phyloP scores from a whole-genome alignment of 2,888 invertebrate species.

The Polyploca ridens region DNA sequence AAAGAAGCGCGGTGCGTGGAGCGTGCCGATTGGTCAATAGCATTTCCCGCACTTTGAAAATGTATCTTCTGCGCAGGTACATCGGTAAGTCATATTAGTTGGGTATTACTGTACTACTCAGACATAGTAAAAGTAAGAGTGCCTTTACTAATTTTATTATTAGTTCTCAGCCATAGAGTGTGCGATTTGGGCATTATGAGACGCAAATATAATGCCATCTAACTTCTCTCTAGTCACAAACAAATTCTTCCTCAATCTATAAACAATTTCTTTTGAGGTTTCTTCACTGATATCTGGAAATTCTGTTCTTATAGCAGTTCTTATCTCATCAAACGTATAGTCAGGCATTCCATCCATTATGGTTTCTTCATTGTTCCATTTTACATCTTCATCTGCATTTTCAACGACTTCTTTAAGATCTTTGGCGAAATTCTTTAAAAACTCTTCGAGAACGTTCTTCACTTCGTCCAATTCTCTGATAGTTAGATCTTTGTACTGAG shows the following conservation, averaged over 20 bases:
- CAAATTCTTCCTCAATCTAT: conserved; percentile 38
- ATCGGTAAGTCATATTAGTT: too few species aligned
- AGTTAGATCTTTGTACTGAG: conserved; percentile 33
- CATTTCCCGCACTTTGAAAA: too few species aligned
- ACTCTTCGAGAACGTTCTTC: not conserved
- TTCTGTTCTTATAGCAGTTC: conserved; percentile 32
- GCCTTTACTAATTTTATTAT: too few species aligned
- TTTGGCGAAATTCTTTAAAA: not conserved
- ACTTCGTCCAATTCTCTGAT: conserved; percentile 25
- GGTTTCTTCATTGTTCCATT: not conserved
- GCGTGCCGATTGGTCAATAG: too few species aligned
- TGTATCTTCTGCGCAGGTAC: too few species aligned
- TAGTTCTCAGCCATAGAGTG: not conserved
- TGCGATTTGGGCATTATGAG: conserved; percentile 6
- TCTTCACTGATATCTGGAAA: conserved; percentile 33
- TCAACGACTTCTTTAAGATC: not conserved
- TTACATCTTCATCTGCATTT: not conserved
- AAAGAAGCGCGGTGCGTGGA: too few species aligned
- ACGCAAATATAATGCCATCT: not conserved
- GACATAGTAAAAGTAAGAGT: too few species aligned
- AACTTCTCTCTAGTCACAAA: conserved; percentile 14
- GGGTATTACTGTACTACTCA: too few species aligned
- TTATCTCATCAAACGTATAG: conserved; percentile 21
- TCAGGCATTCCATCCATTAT: not conserved
- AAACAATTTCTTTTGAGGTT: conserved; percentile 35